Conservation (phyloP, 2,113 vertebrate species). For the Brienomyrus longianalis region DNA sequence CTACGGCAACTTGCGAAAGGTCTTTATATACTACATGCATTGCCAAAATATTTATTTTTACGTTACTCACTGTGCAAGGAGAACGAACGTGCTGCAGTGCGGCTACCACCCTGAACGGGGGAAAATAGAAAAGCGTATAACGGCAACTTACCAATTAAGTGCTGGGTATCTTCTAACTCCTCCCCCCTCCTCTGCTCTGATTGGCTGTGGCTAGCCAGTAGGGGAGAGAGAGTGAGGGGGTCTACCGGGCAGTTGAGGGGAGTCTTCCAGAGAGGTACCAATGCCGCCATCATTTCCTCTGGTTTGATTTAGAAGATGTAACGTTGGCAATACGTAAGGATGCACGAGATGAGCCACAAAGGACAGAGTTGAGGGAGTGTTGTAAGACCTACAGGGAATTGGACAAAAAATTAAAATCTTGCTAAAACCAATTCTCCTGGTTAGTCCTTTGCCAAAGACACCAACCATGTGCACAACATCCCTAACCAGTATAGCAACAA, state of each 20-base stretch:
- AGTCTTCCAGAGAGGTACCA: slow-evolving; percentile 62
- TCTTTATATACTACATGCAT: slow-evolving; percentile 50
- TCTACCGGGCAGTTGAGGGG: slow-evolving; percentile 60
- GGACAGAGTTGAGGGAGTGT: slow-evolving; percentile 40
- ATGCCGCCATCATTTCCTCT: slow-evolving; percentile 61
- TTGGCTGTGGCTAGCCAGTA: slow-evolving; percentile 67
- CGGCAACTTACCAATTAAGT: slow-evolving; percentile 71
- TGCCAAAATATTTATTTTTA: slow-evolving; percentile 63
- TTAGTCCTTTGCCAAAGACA: not conserved
- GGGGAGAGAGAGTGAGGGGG: slow-evolving; percentile 60
- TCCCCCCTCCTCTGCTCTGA: slow-evolving; percentile 55
- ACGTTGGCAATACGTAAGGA: slow-evolving; percentile 47
- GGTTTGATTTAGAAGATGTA: slow-evolving; percentile 56
- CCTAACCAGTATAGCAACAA: not conserved
- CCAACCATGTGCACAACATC: not conserved
- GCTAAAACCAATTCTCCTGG: not conserved
- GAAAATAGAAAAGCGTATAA: slow-evolving; percentile 69
- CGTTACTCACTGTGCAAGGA: slow-evolving; percentile 76
- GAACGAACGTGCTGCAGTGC: slow-evolving; percentile 71
- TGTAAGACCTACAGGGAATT: slow-evolving; percentile 50
- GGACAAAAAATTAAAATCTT: not conserved
- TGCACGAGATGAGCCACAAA: slow-evolving; percentile 36
- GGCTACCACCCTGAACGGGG: slow-evolving; percentile 65
- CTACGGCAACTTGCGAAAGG: not conserved
- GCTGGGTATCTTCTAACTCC: slow-evolving; percentile 60